Evolutionary conservation across 2,888 invertebrate species (phyloP), one percentile per base, ranked within the genome.

Genomic region (Drosophila multiciliata): DNA sequence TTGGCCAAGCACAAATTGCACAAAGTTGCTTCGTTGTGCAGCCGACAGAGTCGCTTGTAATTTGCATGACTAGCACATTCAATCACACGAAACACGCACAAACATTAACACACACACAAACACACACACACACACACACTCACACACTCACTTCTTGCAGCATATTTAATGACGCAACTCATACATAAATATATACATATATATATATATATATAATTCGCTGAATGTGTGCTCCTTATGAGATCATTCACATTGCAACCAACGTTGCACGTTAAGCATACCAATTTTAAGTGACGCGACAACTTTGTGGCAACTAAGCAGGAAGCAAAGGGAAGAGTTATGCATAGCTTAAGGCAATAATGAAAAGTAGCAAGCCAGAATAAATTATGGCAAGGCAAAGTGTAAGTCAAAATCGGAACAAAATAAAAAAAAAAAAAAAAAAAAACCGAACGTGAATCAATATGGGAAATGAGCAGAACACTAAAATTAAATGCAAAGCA

Each of bases 21-120:
- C 64, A 67, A 67, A 73, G 67, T 77, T 77, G 64, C 49, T 77
- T 17, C 50, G 58, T 58, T 68, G 69, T 77, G 76, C 73, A 76
- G 45, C 58, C 26, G 33, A 32, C 53, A 60, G 57, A 49, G 50
- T 45, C 57, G 69, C 66, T 42, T 60, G 59, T 74, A 66, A 70
- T 70, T 78, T 78, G 63, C 70, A 78, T 73, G 52, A 63, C 61
- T 61, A 3, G 15, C 40, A 26, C 32, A 38, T 40, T 42, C 59
- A 42, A 65, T 64, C 48, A 33, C 45, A 60, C 42, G 33, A 38
- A 50, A 52, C 35, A 57, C 50, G 36, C 17, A 15, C 23, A 59
- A 8, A 40, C 15, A 35, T 29, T 15, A 29, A 29, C 29, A 29
- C 48, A 33, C 45, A 60, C 42, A 29, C 5, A 29, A 4, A 29